A percentile compares a stretch with the other conserved stretches of the same genome.
Evolutionary conservation across 2,888 invertebrate genomes (phyloP).

Genomic region (Leucoma salicis): DNA sequence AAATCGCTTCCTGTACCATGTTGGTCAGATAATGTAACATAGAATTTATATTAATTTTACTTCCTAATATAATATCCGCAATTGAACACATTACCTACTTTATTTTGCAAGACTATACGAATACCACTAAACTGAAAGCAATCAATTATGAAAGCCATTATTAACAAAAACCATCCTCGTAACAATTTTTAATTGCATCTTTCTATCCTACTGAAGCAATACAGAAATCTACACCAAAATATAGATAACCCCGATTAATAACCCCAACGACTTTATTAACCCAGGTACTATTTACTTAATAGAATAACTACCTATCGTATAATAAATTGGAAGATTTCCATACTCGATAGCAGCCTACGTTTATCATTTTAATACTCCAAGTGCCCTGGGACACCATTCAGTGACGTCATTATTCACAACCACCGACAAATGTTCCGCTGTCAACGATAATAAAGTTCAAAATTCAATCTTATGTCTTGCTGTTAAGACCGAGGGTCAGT

Average conservation of each 20-base stretch:
- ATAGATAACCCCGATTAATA: slow-evolving; percentile 50
- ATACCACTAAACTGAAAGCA: too few species aligned
- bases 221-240: slow-evolving; percentile 8
- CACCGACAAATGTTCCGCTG: not conserved
- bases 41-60: too few species aligned
- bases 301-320: slow-evolving; percentile 79
- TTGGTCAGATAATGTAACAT: too few species aligned
- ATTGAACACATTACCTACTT: too few species aligned
- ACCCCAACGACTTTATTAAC: slow-evolving; percentile 74
- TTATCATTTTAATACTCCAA: slow-evolving; percentile 79
- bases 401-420: slow-evolving; percentile 64
- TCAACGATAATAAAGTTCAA: slow-evolving; percentile 13
- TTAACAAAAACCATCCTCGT: too few species aligned
- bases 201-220: not conserved
- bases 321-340: slow-evolving; percentile 81
- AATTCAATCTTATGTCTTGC: slow-evolving; percentile 12
- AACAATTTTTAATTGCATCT: not conserved
- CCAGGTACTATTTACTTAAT: slow-evolving; percentile 78
- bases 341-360: slow-evolving; percentile 70
- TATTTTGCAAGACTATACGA: too few species aligned
- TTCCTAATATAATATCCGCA: too few species aligned
- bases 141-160: too few species aligned
- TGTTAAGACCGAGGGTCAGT: slow-evolving; percentile 12
- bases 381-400: slow-evolving; percentile 67
- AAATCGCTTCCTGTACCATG: too few species aligned